phyloP scores from a whole-genome alignment of 2,888 invertebrate genomes.

The Microplitis manilae region DNA sequence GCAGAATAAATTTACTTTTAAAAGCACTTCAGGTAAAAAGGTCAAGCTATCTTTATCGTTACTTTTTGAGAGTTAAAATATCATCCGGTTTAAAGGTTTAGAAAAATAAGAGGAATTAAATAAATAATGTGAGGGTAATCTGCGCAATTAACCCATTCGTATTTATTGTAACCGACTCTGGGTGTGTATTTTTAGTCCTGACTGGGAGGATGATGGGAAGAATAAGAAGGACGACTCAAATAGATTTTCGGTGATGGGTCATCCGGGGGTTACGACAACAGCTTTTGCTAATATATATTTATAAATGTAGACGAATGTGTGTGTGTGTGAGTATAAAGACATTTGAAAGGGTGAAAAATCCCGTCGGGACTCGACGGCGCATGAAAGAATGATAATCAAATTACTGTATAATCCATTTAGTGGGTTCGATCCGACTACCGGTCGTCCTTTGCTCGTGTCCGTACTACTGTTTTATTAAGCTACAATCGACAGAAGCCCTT shows the following conservation, averaged over 20 bases:
- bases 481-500: constrained; percentile 53
- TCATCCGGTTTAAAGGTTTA: neutral
- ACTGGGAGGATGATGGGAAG: neutral
- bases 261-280: constrained; percentile 13
- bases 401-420: constrained; percentile 66
- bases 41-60: constrained; percentile 13
- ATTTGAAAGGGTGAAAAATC: constrained; percentile 52
- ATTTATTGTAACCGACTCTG: constrained; percentile 22
- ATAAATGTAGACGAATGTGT: neutral
- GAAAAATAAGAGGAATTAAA: neutral
- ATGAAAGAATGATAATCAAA: constrained; percentile 63
- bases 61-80: constrained; percentile 4
- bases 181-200: constrained; percentile 2
- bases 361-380: constrained; percentile 59
- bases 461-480: constrained; percentile 60
- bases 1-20: constrained; percentile 44
- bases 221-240: constrained; percentile 1
- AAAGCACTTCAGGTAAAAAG: constrained; percentile 20
- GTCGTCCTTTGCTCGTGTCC: constrained; percentile 3
- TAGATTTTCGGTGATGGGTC: constrained; percentile 21
- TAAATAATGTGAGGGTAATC: constrained; percentile 2
- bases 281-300: neutral
- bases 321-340: neutral
- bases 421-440: constrained; percentile 54
- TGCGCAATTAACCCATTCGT: constrained; percentile 14